Conservation (phyloP, 2,797 vertebrate species). For the Cossypha polioptera region DNA sequence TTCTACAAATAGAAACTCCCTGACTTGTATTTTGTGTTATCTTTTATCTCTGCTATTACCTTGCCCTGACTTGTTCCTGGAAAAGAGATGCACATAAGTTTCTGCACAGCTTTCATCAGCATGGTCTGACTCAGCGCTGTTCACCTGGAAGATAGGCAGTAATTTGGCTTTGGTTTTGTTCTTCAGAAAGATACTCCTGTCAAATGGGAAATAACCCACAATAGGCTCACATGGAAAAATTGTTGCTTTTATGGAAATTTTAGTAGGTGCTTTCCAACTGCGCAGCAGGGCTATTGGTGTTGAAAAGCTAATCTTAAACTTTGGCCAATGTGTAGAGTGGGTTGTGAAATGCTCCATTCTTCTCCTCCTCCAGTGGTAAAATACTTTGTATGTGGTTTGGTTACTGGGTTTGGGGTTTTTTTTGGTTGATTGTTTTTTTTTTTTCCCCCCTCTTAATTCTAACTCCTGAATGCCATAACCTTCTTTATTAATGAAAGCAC, state of each 20-base stretch:
- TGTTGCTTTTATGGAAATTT: not conserved
- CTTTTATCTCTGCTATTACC: not conserved
- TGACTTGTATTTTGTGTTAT: not conserved
- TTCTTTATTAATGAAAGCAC: not conserved
- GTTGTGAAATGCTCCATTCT: not conserved
- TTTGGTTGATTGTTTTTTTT: not conserved
- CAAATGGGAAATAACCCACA: not conserved
- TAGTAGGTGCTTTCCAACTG: not conserved
- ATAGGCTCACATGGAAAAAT: not conserved
- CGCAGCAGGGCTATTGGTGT: not conserved
- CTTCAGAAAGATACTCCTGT: not conserved
- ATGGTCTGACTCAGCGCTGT: not conserved
- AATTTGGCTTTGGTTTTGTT: not conserved
- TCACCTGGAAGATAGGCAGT: not conserved
- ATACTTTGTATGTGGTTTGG: not conserved
- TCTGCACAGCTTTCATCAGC: not conserved
- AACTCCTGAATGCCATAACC: not conserved
- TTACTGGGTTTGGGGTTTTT: not conserved
- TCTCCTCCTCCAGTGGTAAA: not conserved
- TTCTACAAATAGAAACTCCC: constrained; percentile 6
- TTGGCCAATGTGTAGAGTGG: not conserved
- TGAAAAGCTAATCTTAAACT: not conserved
- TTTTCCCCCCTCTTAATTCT: fast-evolving
- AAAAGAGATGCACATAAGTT: not conserved
- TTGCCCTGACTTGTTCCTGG: constrained; percentile 27